Percentiles rank a stretch among this genome's conserved stretches.
Evolutionary conservation across 1,140 invertebrate genomes (phyloP).

Genomic region (Trypoxylus dichotomus): DNA sequence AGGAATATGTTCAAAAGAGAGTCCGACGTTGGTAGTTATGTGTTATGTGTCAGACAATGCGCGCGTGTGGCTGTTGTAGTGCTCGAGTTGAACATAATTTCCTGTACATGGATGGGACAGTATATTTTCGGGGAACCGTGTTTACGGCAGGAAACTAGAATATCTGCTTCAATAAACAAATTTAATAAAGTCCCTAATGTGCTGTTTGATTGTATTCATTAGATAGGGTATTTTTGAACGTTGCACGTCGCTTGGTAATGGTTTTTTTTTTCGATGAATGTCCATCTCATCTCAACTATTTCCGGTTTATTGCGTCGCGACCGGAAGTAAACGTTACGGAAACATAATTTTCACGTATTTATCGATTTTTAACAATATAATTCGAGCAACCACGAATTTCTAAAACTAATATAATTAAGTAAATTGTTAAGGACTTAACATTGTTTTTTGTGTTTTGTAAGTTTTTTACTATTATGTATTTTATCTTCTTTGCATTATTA

Average conservation of each 20-base stretch:
- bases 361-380: background rate
- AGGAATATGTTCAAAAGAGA: slow-evolving; percentile 13
- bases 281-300: background rate
- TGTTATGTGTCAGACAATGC: slow-evolving; percentile 32
- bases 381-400: background rate
- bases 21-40: slow-evolving; percentile 3
- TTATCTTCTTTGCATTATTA: too few relatives aligned
- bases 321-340: background rate
- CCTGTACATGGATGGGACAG: slow-evolving; percentile 35
- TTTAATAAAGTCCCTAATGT: slow-evolving; percentile 31
- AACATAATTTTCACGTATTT: background rate
- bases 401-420: too few relatives aligned
- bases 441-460: too few relatives aligned
- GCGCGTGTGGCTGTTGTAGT: slow-evolving; percentile 26
- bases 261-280: background rate
- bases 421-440: too few relatives aligned
- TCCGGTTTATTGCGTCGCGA: background rate
- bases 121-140: slow-evolving; percentile 37
- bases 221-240: slow-evolving; percentile 7
- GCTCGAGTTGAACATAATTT: slow-evolving; percentile 41
- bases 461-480: too few relatives aligned
- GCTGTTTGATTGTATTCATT: slow-evolving; percentile 22
- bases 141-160: slow-evolving; percentile 33
- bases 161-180: slow-evolving; percentile 35
- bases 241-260: background rate